Base-by-base conservation (phyloP, 2,113 vertebrate species). In the Lepisosteus osseus region DNA sequence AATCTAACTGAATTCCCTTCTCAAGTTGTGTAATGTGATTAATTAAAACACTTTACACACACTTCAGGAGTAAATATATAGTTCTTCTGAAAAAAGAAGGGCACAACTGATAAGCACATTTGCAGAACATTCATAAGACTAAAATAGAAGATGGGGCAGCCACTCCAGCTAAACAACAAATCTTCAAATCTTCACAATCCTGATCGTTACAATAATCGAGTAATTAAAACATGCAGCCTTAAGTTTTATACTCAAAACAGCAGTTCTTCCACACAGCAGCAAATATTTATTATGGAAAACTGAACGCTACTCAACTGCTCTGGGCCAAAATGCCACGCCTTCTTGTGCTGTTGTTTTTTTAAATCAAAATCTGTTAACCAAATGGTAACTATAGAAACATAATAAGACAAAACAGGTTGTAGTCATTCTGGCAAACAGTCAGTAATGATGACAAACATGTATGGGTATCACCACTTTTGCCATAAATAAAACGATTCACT, bases 381-480 rank as follows among this genome's bases (percentile, higher is more conserved):
- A n/a, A n/a, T 13, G 5, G 57, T 14, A 17, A 47, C 67, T 55
- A 72, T 72, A 68, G 73, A 69, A 74, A 75, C 70, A 54, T 57
- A 55, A 61, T 45, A 72, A 69, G 61, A 62, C 64, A 42, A 54
- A 55, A 70, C 65, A 68, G 14, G 15, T 15, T 14, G 72, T 61
- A 40, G 41, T 70, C 8, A 47, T 7, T 72, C 44, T 69, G 73
- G 57, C 61, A 54, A 59, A 59, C 41, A 67, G 56, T 51, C n/a
- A 66, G 64, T 29, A 47, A 67, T 8, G 44, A n/a, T 73, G 65
- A 66, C 71, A 61, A 65, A 41, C 29, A 41, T 40, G n/a, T 43
- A 40, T 45, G 51, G 14, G 57, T 4, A 59, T 6, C 9, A 59
- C 14, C 12, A 59, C n/a, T 59, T 59, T 14, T 13, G 9, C n/a